Evolutionary conservation across 2,113 vertebrate genomes (phyloP), one percentile per base, ranked within the genome.

Genomic region (Proterorhinus semilunaris): DNA sequence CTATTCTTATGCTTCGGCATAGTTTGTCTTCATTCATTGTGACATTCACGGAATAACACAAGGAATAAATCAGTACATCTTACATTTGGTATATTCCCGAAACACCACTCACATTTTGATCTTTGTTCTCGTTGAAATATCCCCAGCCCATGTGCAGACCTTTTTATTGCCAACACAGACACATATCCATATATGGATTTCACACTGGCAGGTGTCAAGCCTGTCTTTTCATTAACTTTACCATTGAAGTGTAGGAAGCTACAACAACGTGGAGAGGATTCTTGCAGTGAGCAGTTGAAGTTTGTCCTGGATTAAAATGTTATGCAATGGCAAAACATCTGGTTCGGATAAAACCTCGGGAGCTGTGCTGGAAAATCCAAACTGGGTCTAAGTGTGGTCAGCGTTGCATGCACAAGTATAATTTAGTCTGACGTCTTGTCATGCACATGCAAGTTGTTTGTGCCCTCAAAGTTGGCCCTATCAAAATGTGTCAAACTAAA

Each of bases 281-380:
- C 65, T 72, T 71, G 12, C 71, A 81, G 63, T 45, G 17, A 52
- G 72, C 52, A 27, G 27, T 36, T 5, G 27, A 66, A 79, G 78
- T 79, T 90, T 83, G 79, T 87, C 80, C 77, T 80, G 79, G 83
- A 82, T 74, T 80, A 69, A 36, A 16, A 62, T 73, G 71, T 93
- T 93, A 91, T 89, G 90, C 69, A 92, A 93, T 66, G 8, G 67
- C 10, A 63, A 65, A 69, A 63, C 90, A 92, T 92, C 86, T 91
- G 90, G 71, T 91, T 85, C 55, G 71, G 75, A 85, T 89, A 78
- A 82, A 88, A 86, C 86, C 71, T 68, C 62, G 45, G 66, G 82
- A 74, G 74, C 75, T 51, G 80, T 70, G 58, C 76, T 76, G 79
- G 83, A 70, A 80, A 74, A 76, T 72, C 70, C 43, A 11, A 62